A percentile compares a stretch with the other conserved stretches of the same genome.
These are phyloP conservation scores for Diadema setosum DNA, from an alignment of 35 echinoderm and acorn worm genomes.

Conservation along the genomic window DNA sequence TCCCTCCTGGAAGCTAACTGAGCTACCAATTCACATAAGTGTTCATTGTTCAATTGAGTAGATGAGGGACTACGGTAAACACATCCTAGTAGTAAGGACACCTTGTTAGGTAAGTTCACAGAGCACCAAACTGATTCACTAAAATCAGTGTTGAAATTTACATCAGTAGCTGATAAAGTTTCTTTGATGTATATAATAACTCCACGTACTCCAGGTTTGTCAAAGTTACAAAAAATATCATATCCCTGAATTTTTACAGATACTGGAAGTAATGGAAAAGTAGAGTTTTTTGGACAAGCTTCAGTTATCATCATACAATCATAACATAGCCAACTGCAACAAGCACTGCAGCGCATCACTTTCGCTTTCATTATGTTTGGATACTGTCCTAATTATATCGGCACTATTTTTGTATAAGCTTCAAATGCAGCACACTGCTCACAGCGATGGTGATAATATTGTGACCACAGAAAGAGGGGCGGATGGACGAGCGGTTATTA, in stretches of 20 bases:
- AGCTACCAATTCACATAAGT: not conserved
- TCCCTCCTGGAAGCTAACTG: not conserved
- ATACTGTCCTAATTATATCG: too few relatives aligned
- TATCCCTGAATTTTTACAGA: not conserved
- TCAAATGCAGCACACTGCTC: too few relatives aligned
- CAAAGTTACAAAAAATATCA: not conserved
- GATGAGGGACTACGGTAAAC: not conserved
- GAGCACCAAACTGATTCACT: not conserved
- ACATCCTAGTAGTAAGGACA: not conserved
- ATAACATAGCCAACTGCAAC: not conserved
- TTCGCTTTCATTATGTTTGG: too few relatives aligned
- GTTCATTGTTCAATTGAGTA: not conserved
- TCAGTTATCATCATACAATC: not conserved
- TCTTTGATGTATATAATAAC: not conserved
- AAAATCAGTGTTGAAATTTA: not conserved
- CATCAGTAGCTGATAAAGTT: constrained; percentile 1
- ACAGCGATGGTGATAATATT: too few relatives aligned
- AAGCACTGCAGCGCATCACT: too few relatives aligned
- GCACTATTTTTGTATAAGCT: too few relatives aligned
- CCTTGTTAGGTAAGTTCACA: not conserved
- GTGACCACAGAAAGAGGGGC: too few relatives aligned
- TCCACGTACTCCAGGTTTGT: not conserved
- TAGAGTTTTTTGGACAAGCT: not conserved
- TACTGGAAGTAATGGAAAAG: not conserved
- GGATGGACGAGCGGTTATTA: too few relatives aligned